Evolutionary conservation across 2,113 vertebrate species (phyloP).

Genomic region (Acrocephalus kingi): DNA sequence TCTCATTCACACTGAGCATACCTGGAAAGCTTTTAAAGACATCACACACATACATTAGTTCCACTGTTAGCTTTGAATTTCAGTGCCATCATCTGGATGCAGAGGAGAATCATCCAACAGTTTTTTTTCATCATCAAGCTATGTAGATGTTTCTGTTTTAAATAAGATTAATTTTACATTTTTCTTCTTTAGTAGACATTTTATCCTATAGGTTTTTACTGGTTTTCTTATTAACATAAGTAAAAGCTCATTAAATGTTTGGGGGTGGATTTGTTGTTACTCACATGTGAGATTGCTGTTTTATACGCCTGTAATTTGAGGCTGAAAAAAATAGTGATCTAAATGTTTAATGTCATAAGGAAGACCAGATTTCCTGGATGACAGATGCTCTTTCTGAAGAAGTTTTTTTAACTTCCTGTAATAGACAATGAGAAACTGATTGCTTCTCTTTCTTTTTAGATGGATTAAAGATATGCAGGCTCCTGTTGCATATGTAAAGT

Average conservation of each 20-base stretch:
- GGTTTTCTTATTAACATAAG: constrained; percentile 30
- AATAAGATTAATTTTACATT: neutral
- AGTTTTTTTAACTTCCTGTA: neutral
- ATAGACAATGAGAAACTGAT: neutral
- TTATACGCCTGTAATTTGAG: neutral
- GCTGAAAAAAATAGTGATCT: neutral
- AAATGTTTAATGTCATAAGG: neutral
- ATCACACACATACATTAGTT: neutral
- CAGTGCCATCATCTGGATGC: neutral
- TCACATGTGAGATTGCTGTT: neutral
- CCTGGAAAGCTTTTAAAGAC: neutral
- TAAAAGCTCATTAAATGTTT: constrained; percentile 5
- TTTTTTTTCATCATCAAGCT: neutral
- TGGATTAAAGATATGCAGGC: neutral
- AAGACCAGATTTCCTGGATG: neutral
- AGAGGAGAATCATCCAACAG: neutral
- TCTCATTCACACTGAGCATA: neutral
- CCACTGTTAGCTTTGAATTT: neutral
- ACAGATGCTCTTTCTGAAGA: neutral
- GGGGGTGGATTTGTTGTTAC: neutral
- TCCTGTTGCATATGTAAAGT: neutral
- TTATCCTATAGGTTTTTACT: neutral
- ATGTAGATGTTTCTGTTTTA: neutral
- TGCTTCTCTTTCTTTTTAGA: constrained; percentile 34
- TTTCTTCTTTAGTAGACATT: neutral